Conservation (phyloP, 35 echinoderm and acorn worm genomes). For the Strongylocentrotus purpuratus region DNA sequence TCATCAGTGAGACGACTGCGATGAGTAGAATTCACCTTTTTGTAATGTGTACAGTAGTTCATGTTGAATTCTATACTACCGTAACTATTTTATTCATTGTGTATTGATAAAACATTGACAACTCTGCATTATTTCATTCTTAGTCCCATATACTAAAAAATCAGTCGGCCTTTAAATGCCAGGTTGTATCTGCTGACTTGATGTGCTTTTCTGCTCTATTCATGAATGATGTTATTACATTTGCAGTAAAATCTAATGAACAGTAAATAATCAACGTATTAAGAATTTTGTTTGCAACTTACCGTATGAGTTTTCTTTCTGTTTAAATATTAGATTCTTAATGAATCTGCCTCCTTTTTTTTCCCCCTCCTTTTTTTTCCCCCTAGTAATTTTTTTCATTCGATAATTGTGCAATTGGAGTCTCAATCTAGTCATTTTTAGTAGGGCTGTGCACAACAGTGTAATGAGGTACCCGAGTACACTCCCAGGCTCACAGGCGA, state of each 20-base stretch:
- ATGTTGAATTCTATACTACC: not conserved
- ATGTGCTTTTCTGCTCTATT: not conserved
- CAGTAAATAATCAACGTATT: not conserved
- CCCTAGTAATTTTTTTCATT: not conserved
- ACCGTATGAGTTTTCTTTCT: not conserved
- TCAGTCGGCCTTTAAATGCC: not conserved
- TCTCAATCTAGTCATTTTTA: not conserved
- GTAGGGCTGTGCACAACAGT: too few relatives aligned
- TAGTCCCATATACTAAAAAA: not conserved
- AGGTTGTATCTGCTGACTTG: not conserved
- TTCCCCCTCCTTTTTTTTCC: not conserved
- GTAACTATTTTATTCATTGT: not conserved
- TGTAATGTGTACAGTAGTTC: not conserved
- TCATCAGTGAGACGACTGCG: not conserved
- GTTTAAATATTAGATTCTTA: not conserved
- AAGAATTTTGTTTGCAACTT: not conserved
- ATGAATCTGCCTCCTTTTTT: not conserved
- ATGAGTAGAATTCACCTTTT: not conserved
- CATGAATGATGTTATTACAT: not conserved
- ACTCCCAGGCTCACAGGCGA: too few relatives aligned
- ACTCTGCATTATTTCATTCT: not conserved
- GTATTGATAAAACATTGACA: not conserved
- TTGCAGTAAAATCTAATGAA: not conserved
- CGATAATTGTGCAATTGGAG: not conserved
- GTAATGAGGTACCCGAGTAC: too few relatives aligned